phyloP scores from a whole-genome alignment of 1,140 invertebrate genomes.

The Reticulitermes speratus region DNA sequence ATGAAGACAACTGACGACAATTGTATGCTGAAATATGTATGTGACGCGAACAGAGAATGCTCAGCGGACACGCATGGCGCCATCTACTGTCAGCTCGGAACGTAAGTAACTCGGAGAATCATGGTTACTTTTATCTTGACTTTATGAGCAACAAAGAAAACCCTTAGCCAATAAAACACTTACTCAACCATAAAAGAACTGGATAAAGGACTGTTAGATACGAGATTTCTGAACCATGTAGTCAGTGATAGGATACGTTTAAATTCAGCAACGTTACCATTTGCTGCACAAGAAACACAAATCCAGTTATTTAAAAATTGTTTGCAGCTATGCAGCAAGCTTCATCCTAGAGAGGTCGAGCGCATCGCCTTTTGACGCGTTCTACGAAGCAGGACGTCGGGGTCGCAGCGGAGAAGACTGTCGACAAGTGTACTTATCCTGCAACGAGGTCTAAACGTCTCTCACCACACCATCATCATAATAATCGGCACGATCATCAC shows the following conservation, averaged over 20 bases:
- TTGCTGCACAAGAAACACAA: too few species aligned
- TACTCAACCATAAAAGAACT: too few species aligned
- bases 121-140: too few species aligned
- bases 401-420: constrained; percentile 83
- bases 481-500: neutral
- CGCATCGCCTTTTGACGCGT: constrained; percentile 71
- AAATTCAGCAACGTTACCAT: too few species aligned
- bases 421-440: constrained; percentile 75
- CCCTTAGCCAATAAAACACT: too few species aligned
- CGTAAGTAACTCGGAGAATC: constrained; percentile 63
- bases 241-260: too few species aligned
- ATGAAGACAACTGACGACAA: constrained; percentile 76
- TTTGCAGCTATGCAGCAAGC: constrained; percentile 76
- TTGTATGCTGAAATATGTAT: constrained; percentile 79
- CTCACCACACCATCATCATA: neutral
- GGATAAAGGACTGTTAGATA: too few species aligned
- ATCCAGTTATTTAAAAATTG: too few species aligned
- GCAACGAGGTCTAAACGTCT: constrained; percentile 73
- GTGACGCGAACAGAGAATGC: constrained; percentile 86
- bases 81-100: constrained; percentile 89
- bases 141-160: too few species aligned
- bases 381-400: constrained; percentile 78
- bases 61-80: constrained; percentile 74
- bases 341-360: constrained; percentile 73
- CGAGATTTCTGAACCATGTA: too few species aligned